These are phyloP conservation scores for Bimastos eiseni DNA, from an alignment of 2,888 invertebrate species.

Conservation along the genomic window DNA sequence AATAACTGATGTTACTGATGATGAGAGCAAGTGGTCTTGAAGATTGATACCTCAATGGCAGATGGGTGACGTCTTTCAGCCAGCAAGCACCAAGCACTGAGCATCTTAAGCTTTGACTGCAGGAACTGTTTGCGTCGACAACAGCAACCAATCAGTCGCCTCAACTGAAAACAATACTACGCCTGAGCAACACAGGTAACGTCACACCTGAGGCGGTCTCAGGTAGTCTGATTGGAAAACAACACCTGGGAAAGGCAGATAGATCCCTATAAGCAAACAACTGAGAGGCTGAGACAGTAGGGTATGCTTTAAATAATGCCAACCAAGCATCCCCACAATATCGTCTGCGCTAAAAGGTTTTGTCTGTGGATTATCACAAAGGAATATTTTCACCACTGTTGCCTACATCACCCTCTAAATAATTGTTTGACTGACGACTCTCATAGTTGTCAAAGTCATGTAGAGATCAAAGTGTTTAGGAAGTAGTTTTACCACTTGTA, in stretches of 20 bases:
- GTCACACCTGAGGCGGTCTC: background rate
- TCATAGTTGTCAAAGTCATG: too few species aligned
- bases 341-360: too few species aligned
- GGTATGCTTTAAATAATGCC: too few species aligned
- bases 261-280: background rate
- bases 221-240: background rate
- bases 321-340: too few species aligned
- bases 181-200: background rate
- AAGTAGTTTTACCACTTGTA: too few species aligned
- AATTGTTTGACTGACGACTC: too few species aligned
- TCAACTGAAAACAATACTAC: slow-evolving; percentile 53
- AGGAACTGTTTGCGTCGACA: slow-evolving; percentile 75
- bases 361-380: too few species aligned
- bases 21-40: background rate
- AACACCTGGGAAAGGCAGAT: background rate
- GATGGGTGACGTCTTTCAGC: slow-evolving; percentile 71
- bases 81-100: slow-evolving; percentile 74
- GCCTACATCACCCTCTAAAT: too few species aligned
- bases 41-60: slow-evolving; percentile 59
- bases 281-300: background rate
- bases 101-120: slow-evolving; percentile 71
- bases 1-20: background rate
- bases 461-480: too few species aligned
- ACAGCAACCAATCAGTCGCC: slow-evolving; percentile 70
- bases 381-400: too few species aligned